These are phyloP conservation scores for Drosophila paucipuncta DNA, from an alignment of 2,888 invertebrate genomes.

Conservation along the genomic window DNA sequence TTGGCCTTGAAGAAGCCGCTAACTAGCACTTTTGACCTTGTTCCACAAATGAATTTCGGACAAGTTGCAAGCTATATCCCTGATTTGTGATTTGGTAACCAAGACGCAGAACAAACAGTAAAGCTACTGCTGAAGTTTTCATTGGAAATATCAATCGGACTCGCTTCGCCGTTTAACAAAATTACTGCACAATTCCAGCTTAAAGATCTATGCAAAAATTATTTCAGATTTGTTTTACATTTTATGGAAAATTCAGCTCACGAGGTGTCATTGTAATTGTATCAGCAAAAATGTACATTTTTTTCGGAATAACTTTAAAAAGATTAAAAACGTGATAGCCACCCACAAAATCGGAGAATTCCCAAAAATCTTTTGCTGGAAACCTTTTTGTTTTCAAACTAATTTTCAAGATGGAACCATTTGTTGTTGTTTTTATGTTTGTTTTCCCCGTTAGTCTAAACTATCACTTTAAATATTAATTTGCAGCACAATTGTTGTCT, in stretches of 20 bases:
- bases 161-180: neutral
- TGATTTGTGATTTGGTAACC: neutral
- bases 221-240: neutral
- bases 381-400: neutral
- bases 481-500: neutral
- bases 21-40: slow-evolving; percentile 4
- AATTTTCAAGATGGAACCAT: neutral
- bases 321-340: too few species aligned
- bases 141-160: neutral
- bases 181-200: neutral
- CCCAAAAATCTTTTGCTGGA: neutral
- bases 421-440: neutral
- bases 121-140: neutral
- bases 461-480: neutral
- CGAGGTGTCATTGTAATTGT: neutral
- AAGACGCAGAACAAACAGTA: neutral
- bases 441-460: neutral
- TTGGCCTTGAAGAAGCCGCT: slow-evolving; percentile 37
- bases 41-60: slow-evolving; percentile 27
- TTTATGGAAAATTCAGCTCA: neutral
- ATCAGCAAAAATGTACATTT: neutral
- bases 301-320: too few species aligned
- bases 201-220: neutral
- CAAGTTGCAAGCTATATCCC: neutral
- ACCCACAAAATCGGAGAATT: neutral